Base-by-base conservation (phyloP, 1,140 invertebrate genomes). In the Monomorium pharaonis region DNA sequence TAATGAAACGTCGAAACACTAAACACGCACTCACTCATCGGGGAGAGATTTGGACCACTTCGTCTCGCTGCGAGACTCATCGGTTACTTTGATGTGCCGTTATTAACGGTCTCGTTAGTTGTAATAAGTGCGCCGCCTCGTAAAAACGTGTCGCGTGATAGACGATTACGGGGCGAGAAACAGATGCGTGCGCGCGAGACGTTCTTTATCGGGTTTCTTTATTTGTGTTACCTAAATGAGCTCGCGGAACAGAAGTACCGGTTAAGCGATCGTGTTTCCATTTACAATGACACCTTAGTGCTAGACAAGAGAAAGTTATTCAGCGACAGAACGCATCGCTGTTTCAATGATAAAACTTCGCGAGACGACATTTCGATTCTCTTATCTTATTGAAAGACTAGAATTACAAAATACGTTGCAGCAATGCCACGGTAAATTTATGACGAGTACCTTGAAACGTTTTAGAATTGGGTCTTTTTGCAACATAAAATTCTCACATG, bases 1-100 rank as follows among this genome's bases (percentile, higher is more conserved):
- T 87, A 72, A 58, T 60, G 77, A 44, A 30, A 54, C 44, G 54
- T 63, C 49, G 54, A 83, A 83, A 83, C 67, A 44, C 27, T 74
- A 74, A 83, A 83, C 67, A 83, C 67, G 24, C 33, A 44, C 24
- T 74, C 21, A 21, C 37, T 54, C 62, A n/a, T 5, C n/a, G 42
- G 44, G 12, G 12, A n/a, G n/a, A n/a, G n/a, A n/a, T 14, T 24
- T 10, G 33, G n/a, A 6, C 27, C 54, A 7, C 0, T 27, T 58
- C 42, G 44, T n/a, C n/a, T n/a, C n/a, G 10, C 21, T 54, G 27
- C 24, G 51, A 74, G 70, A 33, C 67, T 60, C n/a, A n/a, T n/a
- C 78, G 30, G 18, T 47, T 72, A 81, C 63, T 83, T 83, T 83
- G 78, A 83, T 83, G 49, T 74, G n/a, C 62, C 60, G 16, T 58